phyloP scores from a whole-genome alignment of 1,140 invertebrate species.

The Tetramorium parvispinum region DNA sequence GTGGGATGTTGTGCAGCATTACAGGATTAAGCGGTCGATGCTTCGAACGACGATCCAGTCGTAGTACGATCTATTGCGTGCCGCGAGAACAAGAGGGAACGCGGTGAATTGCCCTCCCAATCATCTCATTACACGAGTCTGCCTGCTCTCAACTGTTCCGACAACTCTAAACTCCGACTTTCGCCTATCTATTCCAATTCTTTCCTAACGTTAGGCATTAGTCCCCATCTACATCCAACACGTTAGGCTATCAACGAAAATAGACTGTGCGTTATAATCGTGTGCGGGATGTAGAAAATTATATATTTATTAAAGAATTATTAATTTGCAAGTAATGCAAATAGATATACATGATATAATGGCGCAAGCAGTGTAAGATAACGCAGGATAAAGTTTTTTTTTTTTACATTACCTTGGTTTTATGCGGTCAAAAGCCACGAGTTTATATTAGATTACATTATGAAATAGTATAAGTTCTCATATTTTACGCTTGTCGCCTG shows the following conservation, averaged over 20 bases:
- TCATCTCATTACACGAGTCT: slow-evolving; percentile 76
- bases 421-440: neutral
- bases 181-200: slow-evolving; percentile 45
- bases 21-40: slow-evolving; percentile 66
- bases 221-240: neutral
- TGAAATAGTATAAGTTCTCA: neutral
- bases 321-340: neutral
- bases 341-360: neutral
- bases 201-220: slow-evolving; percentile 9
- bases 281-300: neutral
- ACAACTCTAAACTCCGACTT: slow-evolving; percentile 53
- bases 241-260: neutral
- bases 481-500: neutral
- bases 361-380: neutral
- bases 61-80: slow-evolving; percentile 61
- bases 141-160: slow-evolving; percentile 40
- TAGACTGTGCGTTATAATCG: neutral
- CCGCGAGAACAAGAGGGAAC: slow-evolving; percentile 69
- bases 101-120: slow-evolving; percentile 73
- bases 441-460: slow-evolving; percentile 14
- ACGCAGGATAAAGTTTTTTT: neutral
- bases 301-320: too few relatives aligned
- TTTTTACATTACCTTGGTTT: neutral
- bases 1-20: slow-evolving; percentile 64
- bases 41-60: slow-evolving; percentile 26